Evolutionary conservation across 1,140 invertebrate genomes (phyloP).

Genomic region (Eulimnadia texana): DNA sequence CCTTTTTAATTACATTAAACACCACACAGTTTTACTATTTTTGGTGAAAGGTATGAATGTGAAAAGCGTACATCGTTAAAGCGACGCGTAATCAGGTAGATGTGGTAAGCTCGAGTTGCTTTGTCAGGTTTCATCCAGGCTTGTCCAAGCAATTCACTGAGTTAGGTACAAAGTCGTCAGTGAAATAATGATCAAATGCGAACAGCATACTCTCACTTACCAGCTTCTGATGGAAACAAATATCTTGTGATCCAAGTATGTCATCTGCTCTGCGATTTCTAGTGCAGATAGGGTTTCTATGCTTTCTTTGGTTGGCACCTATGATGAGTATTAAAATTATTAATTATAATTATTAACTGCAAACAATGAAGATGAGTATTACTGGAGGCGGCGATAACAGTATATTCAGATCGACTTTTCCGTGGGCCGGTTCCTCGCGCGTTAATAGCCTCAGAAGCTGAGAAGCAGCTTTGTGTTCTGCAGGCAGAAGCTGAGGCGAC

Average conservation of each 20-base stretch:
- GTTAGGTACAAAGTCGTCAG: too few relatives aligned
- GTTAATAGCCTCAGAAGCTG: conserved; percentile 64
- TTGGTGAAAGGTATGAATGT: too few relatives aligned
- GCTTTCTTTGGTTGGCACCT: conserved; percentile 64
- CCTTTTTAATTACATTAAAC: conserved; percentile 27
- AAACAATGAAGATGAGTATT: too few relatives aligned
- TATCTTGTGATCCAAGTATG: conserved; percentile 84
- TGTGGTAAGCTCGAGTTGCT: conserved; percentile 63
- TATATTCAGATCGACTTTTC: conserved; percentile 50
- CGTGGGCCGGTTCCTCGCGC: conserved; percentile 45
- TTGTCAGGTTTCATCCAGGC: conserved; percentile 88
- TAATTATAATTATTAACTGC: too few relatives aligned
- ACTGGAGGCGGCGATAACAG: conserved; percentile 57
- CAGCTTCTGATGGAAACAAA: conserved; percentile 79
- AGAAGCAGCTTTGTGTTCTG: conserved; percentile 75
- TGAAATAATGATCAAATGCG: too few relatives aligned
- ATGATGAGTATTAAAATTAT: too few relatives aligned
- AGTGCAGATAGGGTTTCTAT: conserved; percentile 75
- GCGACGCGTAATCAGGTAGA: conserved; percentile 72
- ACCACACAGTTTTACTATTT: conserved; percentile 4
- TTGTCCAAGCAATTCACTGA: conserved; percentile 76
- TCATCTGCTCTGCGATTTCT: conserved; percentile 89
- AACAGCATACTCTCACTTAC: too few relatives aligned
- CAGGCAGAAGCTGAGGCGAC: conserved; percentile 68
- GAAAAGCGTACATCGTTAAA: conserved; percentile 63